Conservation (phyloP, 2,113 vertebrate species). For the Epinephelus fuscoguttatus region DNA sequence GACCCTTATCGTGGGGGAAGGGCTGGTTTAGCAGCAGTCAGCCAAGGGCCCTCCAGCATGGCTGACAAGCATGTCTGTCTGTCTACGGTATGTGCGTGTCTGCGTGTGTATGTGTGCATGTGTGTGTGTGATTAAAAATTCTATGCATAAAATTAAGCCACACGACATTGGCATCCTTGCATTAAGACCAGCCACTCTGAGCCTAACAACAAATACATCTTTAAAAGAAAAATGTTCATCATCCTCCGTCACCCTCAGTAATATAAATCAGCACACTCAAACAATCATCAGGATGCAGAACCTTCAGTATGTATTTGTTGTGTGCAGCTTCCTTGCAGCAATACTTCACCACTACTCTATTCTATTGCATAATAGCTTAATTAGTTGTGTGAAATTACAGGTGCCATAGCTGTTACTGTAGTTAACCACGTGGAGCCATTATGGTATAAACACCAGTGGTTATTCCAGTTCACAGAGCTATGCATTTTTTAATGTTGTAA, state of each 20-base stretch:
- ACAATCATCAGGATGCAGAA: background rate
- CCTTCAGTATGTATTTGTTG: background rate
- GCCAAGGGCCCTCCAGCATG: constrained; percentile 78
- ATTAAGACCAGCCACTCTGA: constrained; percentile 22
- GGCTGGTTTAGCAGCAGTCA: constrained; percentile 77
- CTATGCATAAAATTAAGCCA: constrained; percentile 52
- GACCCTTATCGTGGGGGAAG: constrained; percentile 76
- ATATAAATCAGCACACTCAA: constrained; percentile 8
- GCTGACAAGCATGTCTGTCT: constrained; percentile 82
- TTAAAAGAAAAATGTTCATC: background rate
- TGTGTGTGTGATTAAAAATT: constrained; percentile 22
- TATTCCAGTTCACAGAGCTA: constrained; percentile 8
- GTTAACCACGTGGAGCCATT: constrained; percentile 1
- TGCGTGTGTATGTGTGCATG: constrained; percentile 20
- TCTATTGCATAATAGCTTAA: background rate
- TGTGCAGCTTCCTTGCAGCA: background rate
- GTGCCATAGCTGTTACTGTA: constrained; percentile 2
- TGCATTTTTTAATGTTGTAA: constrained; percentile 15
- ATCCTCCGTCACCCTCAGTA: background rate
- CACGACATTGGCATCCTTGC: constrained; percentile 55
- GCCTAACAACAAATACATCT: constrained; percentile 14
- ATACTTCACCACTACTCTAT: background rate
- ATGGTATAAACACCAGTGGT: constrained; percentile 1
- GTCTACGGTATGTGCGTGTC: constrained; percentile 39
- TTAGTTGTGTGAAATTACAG: constrained; percentile 30